These are phyloP conservation scores for Halcyon badia DNA, from an alignment of 2,797 vertebrate genomes.

Conservation along the genomic window DNA sequence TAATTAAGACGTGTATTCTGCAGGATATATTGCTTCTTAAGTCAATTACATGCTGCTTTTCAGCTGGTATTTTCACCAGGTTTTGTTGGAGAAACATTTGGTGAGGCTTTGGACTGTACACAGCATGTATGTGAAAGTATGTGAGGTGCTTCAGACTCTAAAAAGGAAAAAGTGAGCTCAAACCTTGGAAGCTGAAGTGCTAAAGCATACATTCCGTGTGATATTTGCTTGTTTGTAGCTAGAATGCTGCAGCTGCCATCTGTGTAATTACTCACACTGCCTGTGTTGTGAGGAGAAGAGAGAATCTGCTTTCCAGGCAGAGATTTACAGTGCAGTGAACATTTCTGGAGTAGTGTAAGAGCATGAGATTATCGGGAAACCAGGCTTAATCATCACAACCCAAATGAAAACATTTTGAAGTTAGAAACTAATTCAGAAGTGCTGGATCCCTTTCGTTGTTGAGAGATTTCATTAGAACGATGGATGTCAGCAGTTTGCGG, in stretches of 20 bases:
- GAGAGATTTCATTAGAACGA: background rate
- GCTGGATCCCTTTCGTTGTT: background rate
- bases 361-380: background rate
- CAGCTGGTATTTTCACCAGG: background rate
- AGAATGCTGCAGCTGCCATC: background rate
- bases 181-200: background rate
- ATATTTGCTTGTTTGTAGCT: background rate
- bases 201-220: background rate
- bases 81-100: background rate
- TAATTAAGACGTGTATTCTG: background rate
- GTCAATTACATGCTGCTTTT: background rate
- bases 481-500: background rate
- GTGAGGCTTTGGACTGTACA: background rate
- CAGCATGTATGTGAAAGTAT: background rate
- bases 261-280: background rate
- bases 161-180: background rate
- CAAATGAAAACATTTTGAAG: background rate
- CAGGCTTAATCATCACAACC: background rate
- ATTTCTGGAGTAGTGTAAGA: background rate
- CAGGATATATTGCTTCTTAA: background rate
- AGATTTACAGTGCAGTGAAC: background rate
- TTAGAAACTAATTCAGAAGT: background rate
- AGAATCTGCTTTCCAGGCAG: background rate
- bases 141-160: background rate
- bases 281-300: background rate